These are phyloP conservation scores for Euclidia mi DNA, from an alignment of 2,888 invertebrate genomes.

Conservation along the genomic window DNA sequence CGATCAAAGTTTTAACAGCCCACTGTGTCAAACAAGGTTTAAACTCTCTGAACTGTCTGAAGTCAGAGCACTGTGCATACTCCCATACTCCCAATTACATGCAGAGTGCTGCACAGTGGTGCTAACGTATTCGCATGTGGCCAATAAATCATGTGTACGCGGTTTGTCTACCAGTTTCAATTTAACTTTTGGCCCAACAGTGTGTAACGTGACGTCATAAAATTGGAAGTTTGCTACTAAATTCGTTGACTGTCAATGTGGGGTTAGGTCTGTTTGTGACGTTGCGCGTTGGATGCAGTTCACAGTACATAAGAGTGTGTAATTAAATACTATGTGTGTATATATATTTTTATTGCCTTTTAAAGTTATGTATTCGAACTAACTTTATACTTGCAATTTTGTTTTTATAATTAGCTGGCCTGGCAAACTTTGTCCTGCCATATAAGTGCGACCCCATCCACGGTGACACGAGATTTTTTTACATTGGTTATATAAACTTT, in stretches of 20 bases:
- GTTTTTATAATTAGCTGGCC: no score
- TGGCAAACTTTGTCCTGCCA: no score
- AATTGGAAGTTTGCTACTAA: slow-evolving; percentile 58
- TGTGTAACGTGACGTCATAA: slow-evolving; percentile 69
- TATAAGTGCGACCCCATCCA: no score
- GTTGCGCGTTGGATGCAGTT: slow-evolving; percentile 3
- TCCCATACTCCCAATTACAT: slow-evolving; percentile 57
- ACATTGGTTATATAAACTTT: no score
- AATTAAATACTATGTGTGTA: no score
- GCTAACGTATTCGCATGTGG: slow-evolving; percentile 75
- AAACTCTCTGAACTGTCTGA: no score
- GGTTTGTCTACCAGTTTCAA: slow-evolving; percentile 87
- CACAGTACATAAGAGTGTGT: neutral
- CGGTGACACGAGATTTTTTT: no score
- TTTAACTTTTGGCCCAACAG: slow-evolving; percentile 79
- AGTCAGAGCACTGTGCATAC: slow-evolving; percentile 41
- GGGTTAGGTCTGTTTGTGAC: slow-evolving; percentile 15
- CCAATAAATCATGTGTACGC: slow-evolving; percentile 83
- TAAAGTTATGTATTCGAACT: no score
- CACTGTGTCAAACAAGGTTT: slow-evolving; percentile 39
- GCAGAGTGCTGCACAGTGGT: slow-evolving; percentile 47
- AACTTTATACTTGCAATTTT: no score
- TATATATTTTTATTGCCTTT: no score
- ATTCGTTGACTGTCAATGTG: slow-evolving; percentile 54
- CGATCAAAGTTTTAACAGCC: slow-evolving; percentile 60